These are phyloP conservation scores for Flexamia atlantica DNA, from an alignment of 2,888 invertebrate genomes.

Conservation along the genomic window DNA sequence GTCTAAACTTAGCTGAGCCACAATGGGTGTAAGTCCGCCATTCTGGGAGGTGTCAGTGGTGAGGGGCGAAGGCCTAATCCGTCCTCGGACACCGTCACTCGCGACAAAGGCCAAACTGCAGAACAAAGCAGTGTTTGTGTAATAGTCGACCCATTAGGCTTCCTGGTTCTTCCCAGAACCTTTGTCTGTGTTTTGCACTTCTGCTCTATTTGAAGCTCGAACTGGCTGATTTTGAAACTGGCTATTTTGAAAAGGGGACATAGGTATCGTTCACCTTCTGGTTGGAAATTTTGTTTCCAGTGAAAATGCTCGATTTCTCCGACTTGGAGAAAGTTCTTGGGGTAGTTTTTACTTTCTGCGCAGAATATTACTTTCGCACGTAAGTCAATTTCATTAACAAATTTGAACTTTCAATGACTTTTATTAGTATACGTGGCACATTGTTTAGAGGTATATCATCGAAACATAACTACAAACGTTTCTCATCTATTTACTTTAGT, in stretches of 20 bases:
- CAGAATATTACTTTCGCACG: too few species aligned
- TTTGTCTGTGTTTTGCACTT: constrained; percentile 31
- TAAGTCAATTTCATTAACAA: too few species aligned
- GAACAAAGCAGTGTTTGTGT: constrained; percentile 42
- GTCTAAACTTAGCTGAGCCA: constrained; percentile 32
- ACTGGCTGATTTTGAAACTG: not conserved
- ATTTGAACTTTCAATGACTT: too few species aligned
- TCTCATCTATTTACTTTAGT: too few species aligned
- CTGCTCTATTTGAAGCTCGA: constrained; percentile 34
- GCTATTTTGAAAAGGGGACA: constrained; percentile 20
- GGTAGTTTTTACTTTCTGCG: not conserved
- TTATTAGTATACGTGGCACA: too few species aligned
- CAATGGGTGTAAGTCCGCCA: constrained; percentile 36
- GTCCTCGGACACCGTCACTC: not conserved
- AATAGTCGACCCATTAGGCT: constrained; percentile 39
- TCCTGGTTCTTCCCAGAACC: constrained; percentile 30
- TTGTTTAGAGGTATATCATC: too few species aligned
- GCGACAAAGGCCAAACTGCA: constrained; percentile 1
- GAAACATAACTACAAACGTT: too few species aligned
- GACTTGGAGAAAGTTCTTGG: constrained; percentile 6
- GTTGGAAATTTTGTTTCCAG: not conserved
- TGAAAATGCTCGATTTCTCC: not conserved
- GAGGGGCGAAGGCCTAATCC: constrained; percentile 24
- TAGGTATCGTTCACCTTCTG: not conserved
- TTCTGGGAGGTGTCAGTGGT: constrained; percentile 47